These are phyloP conservation scores for Arrhamphus sclerolepis DNA, from an alignment of 2,797 vertebrate species.

Conservation along the genomic window DNA sequence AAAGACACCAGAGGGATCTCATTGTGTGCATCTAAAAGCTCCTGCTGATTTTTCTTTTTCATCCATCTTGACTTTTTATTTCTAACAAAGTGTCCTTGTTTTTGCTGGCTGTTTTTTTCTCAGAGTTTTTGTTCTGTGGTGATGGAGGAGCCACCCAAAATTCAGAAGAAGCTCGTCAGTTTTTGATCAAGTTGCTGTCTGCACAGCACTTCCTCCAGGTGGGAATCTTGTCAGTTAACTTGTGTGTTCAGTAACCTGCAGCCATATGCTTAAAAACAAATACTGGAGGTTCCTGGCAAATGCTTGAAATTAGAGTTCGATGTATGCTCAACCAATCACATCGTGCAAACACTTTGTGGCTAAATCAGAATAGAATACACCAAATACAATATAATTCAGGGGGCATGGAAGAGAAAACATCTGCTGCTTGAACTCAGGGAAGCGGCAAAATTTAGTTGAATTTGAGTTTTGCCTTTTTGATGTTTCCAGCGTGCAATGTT, in stretches of 20 bases:
- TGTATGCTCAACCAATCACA: no score
- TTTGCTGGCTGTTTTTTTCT: constrained; percentile 14
- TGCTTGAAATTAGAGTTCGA: no score
- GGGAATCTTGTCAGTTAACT: constrained; percentile 7
- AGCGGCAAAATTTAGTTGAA: no score
- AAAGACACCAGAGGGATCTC: constrained; percentile 13
- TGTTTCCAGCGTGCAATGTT: no score
- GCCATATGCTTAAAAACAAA: neutral
- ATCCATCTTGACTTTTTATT: constrained; percentile 7
- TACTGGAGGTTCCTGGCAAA: no score
- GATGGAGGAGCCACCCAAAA: constrained; percentile 69
- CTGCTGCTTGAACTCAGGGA: no score
- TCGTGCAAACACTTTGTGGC: no score
- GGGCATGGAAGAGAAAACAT: no score
- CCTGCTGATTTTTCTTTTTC: constrained; percentile 19
- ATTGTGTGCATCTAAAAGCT: constrained; percentile 10
- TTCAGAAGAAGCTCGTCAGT: constrained; percentile 80
- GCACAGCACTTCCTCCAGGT: constrained; percentile 92
- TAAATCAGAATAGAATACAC: no score
- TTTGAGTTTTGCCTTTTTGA: no score
- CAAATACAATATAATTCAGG: no score
- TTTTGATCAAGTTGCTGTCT: constrained; percentile 84
- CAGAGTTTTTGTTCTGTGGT: constrained; percentile 88
- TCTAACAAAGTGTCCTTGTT: constrained; percentile 7
- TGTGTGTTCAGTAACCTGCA: constrained; percentile 1